A percentile compares a stretch with the other conserved stretches of the same genome.
Evolutionary conservation across 2,113 vertebrate species (phyloP).

Genomic region (Euleptes europaea): DNA sequence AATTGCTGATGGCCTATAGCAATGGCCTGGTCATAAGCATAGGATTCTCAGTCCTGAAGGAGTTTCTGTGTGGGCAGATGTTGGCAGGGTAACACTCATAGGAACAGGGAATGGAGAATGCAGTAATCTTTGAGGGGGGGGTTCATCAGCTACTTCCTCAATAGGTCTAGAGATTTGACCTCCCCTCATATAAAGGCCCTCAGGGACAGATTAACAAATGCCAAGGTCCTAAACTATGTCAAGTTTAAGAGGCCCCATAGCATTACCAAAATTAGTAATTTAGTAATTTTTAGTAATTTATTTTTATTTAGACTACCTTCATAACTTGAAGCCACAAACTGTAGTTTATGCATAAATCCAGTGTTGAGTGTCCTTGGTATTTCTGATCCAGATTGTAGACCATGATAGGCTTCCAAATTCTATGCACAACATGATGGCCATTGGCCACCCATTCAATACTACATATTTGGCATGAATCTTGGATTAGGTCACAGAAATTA

Average conservation of each 20-base stretch:
- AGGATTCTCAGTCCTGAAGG: background rate
- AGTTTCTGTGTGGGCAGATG: background rate
- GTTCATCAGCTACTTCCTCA: background rate
- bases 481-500: constrained; percentile 35
- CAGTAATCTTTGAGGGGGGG: background rate
- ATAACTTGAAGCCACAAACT: no score
- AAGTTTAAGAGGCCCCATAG: no score
- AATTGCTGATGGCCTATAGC: background rate
- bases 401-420: constrained; percentile 12
- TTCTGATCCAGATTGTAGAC: background rate
- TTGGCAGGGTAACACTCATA: background rate
- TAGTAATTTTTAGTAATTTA: no score
- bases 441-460: background rate
- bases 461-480: constrained; percentile 10
- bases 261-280: no score
- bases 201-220: background rate
- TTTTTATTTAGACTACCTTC: no score
- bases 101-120: background rate
- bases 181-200: background rate
- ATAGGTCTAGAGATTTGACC: no score
- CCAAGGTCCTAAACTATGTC: no score
- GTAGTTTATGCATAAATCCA: no score
- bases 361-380: background rate
- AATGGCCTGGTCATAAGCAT: no score
- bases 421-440: background rate